A percentile compares a stretch with the other conserved stretches of the same genome.
Conservation (phyloP, 2,113 vertebrate species). For the Dryoscopus gambensis region DNA sequence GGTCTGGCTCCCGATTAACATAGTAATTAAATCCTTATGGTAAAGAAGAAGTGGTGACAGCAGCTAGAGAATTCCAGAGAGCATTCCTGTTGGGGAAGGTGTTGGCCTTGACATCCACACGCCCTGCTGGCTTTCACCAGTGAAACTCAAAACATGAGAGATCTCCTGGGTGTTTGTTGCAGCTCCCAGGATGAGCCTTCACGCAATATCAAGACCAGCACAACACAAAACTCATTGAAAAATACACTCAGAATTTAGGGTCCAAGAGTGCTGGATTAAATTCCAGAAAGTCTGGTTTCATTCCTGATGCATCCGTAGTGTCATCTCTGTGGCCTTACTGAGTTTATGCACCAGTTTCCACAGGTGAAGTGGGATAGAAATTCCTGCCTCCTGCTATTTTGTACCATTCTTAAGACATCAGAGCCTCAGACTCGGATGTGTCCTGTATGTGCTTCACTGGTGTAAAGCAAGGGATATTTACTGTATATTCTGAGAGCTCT, state of each 20-base stretch:
- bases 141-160: background rate
- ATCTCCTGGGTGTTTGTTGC: background rate
- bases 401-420: background rate
- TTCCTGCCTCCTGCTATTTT: background rate
- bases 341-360: background rate
- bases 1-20: background rate
- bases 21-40: background rate
- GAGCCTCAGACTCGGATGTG: background rate
- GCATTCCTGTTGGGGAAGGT: background rate
- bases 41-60: background rate
- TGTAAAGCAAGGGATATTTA: background rate
- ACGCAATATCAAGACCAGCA: background rate
- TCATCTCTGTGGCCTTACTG: background rate
- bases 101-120: background rate
- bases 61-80: background rate
- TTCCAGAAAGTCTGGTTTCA: background rate
- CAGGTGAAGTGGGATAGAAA: background rate
- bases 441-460: background rate
- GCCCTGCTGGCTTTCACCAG: background rate
- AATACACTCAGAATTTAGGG: background rate
- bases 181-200: background rate
- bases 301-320: background rate
- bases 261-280: background rate
- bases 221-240: background rate
- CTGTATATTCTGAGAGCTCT: background rate